A percentile compares a stretch with the other conserved stretches of the same genome.
Evolutionary conservation across 1,140 invertebrate species (phyloP).

Genomic region (Ceratosolen solmsi): DNA sequence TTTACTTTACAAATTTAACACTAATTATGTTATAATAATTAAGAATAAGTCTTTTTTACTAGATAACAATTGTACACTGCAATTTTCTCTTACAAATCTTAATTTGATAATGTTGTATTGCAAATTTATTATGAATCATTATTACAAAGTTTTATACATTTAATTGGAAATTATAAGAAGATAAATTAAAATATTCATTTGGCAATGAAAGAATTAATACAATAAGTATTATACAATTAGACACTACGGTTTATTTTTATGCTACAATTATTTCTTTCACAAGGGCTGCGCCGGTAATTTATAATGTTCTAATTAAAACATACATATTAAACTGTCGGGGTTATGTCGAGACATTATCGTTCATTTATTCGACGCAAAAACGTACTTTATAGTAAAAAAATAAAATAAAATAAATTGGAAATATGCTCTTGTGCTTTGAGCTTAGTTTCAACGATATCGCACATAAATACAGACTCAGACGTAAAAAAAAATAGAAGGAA

Average conservation of each 20-base stretch:
- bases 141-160: background rate
- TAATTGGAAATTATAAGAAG: too few species aligned
- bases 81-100: background rate
- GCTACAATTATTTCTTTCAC: slow-evolving; percentile 64
- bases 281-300: slow-evolving; percentile 60
- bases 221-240: slow-evolving; percentile 57
- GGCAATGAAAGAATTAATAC: slow-evolving; percentile 26
- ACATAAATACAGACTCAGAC: slow-evolving; percentile 52
- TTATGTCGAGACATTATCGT: slow-evolving; percentile 37
- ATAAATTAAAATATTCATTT: too few species aligned
- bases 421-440: slow-evolving; percentile 40
- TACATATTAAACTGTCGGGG: slow-evolving; percentile 39
- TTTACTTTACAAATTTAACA: too few species aligned
- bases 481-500: slow-evolving; percentile 39
- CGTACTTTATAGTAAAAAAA: slow-evolving; percentile 46
- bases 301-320: slow-evolving; percentile 54
- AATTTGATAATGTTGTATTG: background rate
- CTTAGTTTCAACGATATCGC: slow-evolving; percentile 46
- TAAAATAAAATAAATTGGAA: slow-evolving; percentile 48
- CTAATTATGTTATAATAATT: too few species aligned
- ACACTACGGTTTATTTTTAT: slow-evolving; percentile 69
- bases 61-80: background rate
- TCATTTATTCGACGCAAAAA: slow-evolving; percentile 40
- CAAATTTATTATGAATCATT: background rate
- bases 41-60: background rate